Conservation (phyloP, 2,888 invertebrate genomes). For the Lasius platythorax region DNA sequence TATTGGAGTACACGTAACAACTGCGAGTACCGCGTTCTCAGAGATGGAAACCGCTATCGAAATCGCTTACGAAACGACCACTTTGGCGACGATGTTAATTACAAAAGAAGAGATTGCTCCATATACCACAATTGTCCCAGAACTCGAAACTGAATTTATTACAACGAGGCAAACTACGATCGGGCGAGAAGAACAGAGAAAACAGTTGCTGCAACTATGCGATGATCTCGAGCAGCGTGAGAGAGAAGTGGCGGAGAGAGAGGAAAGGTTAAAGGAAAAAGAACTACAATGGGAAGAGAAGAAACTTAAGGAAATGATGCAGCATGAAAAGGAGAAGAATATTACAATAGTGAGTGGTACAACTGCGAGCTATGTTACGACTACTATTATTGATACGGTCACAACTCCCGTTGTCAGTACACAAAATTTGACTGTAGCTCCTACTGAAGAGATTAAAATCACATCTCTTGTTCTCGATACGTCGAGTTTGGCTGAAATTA, state of each 20-base stretch:
- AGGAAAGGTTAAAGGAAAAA: slow-evolving; percentile 58
- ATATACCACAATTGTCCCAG: neutral
- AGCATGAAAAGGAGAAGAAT: slow-evolving; percentile 5
- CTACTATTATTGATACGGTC: neutral
- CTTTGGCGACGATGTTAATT: neutral
- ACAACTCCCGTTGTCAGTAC: neutral
- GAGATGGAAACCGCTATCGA: slow-evolving; percentile 4
- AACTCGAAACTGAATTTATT: slow-evolving; percentile 6
- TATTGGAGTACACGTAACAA: neutral
- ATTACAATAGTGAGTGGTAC: neutral
- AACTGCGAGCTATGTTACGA: slow-evolving; percentile 7
- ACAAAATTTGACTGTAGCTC: neutral
- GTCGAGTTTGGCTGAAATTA: neutral
- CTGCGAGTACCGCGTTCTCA: neutral
- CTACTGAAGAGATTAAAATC: neutral
- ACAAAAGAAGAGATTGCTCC: slow-evolving; percentile 9
- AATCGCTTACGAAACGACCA: neutral
- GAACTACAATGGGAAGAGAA: slow-evolving; percentile 58
- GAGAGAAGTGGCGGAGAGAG: slow-evolving; percentile 55
- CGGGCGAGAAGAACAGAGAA: slow-evolving; percentile 14
- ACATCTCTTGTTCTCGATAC: neutral
- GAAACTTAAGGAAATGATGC: slow-evolving; percentile 50
- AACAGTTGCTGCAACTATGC: slow-evolving; percentile 31
- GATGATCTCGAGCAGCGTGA: slow-evolving; percentile 56
- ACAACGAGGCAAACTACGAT: slow-evolving; percentile 11